Conservation (phyloP, 2,113 vertebrate species). For the Phalacrocorax pelagicus region DNA sequence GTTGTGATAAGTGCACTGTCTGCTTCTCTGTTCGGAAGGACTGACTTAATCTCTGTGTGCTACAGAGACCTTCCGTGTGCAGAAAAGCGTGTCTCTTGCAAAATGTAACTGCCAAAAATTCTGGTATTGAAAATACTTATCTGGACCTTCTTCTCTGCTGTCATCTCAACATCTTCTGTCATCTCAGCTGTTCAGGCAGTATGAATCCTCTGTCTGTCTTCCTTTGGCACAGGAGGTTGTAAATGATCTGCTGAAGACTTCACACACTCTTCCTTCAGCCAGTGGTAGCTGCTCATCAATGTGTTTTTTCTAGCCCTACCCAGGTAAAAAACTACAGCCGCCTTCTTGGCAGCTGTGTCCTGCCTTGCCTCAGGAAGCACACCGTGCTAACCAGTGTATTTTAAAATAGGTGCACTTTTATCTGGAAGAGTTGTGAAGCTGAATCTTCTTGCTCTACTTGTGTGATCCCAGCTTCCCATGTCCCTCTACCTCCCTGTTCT, state of each 20-base stretch:
- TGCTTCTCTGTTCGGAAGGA: neutral
- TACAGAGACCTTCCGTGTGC: neutral
- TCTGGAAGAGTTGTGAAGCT: neutral
- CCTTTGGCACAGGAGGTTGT: neutral
- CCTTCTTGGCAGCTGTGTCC: neutral
- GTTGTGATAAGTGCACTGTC: neutral
- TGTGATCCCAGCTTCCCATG: neutral
- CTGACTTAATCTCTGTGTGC: neutral
- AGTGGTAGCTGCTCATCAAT: neutral
- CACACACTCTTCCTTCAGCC: neutral
- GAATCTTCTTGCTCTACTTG: neutral
- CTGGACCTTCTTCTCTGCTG: neutral
- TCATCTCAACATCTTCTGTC: neutral
- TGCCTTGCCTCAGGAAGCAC: neutral
- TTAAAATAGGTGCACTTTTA: neutral
- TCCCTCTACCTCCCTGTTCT: neutral
- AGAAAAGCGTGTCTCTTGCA: neutral
- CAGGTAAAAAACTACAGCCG: neutral
- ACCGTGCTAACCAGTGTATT: neutral
- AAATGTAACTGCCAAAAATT: neutral
- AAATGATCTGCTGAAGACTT: slow-evolving; percentile 12
- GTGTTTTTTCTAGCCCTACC: neutral
- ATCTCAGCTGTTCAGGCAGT: neutral
- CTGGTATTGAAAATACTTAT: neutral
- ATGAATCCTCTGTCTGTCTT: slow-evolving; percentile 9